These are phyloP conservation scores for Choreutis nemorana DNA, from an alignment of 2,888 invertebrate species.

Conservation along the genomic window DNA sequence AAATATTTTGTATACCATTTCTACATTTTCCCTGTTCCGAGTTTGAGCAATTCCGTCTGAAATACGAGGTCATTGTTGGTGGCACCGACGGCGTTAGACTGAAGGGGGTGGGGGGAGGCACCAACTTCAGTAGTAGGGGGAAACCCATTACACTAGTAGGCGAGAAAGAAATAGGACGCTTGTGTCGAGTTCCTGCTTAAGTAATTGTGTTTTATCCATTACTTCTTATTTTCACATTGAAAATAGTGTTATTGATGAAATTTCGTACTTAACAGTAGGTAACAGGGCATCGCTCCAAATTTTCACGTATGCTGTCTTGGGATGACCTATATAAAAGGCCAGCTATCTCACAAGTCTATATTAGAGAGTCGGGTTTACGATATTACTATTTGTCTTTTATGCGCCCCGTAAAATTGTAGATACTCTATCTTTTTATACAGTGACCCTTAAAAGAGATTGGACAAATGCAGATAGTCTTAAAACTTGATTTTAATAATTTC, in stretches of 20 bases:
- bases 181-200: slow-evolving; percentile 52
- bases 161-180: slow-evolving; percentile 59
- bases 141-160: slow-evolving; percentile 57
- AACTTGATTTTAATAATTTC: no score
- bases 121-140: slow-evolving; percentile 17
- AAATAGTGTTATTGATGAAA: slow-evolving; percentile 24
- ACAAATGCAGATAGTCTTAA: no score
- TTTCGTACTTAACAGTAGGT: slow-evolving; percentile 17
- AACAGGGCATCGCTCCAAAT: no score
- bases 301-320: no score
- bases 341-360: no score
- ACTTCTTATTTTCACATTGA: slow-evolving; percentile 34
- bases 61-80: slow-evolving; percentile 67
- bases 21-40: slow-evolving; percentile 55
- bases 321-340: no score
- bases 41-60: slow-evolving; percentile 63
- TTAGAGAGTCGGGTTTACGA: no score
- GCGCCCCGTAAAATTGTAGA: slow-evolving; percentile 4
- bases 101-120: slow-evolving; percentile 25
- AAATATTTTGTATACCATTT: slow-evolving; percentile 27
- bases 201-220: slow-evolving; percentile 59
- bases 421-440: no score
- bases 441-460: no score
- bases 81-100: slow-evolving; percentile 52
- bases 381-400: slow-evolving; percentile 2